Base-by-base conservation (phyloP, 2,888 invertebrate genomes). In the Ypsolopha scabrella region DNA sequence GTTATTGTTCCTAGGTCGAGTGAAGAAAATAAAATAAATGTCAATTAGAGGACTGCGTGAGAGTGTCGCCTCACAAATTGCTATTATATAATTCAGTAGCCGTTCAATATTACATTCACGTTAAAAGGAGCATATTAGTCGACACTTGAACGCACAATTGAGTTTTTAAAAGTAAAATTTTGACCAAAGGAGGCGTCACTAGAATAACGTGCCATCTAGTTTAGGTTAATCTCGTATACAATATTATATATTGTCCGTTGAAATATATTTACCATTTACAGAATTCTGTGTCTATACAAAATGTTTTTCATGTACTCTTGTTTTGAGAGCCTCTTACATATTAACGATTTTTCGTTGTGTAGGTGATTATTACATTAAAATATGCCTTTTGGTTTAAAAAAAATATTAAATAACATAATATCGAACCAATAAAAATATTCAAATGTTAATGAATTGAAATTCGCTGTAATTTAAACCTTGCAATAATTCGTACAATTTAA, bases 191-290 rank as follows among this genome's bases (percentile, higher is more conserved):
- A 74, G 85, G 83, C 86, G 85, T 80, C 87, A 85, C 85, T 75
- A 72, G 72, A 74, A 71, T 78, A 75, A 86, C 85, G 87, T 87
- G 87, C 87, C 87, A 87, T 87, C 86, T 87, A 87, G 86, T 86
- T 86, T 87, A 87, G 87, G 87, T 86, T 87, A 86, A 86, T 80
- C 82, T 85, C 82, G 85, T 86, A 86, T 87, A 87, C 86, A 87
- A 85, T 85, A 85, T 83, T 87, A 83, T 85, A 86, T 87, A 87
- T 86, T 87, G 86, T 87, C 87, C 85, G 86, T 87, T 87, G 78
- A 85, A 82, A 81, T 87, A 87, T 87, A 85, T 87, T 85, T 87
- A 87, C 85, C 86, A 82, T 86, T 85, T 87, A 87, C 86, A 85
- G 83, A 87, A 85, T 82, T 81, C 85, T 83, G 85, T 81, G 86